Evolutionary conservation across 2,888 invertebrate species (phyloP), one percentile per base, ranked within the genome.

Genomic region (Heliconius ethilla): DNA sequence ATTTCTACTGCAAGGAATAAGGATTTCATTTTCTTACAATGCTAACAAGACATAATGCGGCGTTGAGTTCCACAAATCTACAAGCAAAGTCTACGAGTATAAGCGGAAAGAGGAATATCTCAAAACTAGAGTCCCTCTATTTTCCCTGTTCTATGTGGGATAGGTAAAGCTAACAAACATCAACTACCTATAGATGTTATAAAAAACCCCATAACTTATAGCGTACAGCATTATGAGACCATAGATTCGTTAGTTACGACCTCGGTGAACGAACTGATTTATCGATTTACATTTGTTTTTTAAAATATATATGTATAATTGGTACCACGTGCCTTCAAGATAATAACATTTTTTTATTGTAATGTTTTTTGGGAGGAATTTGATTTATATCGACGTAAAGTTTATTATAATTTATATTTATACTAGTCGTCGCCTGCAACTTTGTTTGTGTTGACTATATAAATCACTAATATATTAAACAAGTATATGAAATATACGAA

Each of bases 191-290:
- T 33, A 33, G 27, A 63, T 3, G 3, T 15, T 40, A 40, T 37
- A 76, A 40, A 70, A 79, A 76, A 70, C 29, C 9, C 75, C 75
- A 80, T 78, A 78, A 78, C 76, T 80, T 67, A 67, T 67, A 29
- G 18, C 65, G 18, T 9, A 65, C 74, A 67, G 15, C n/a, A 80
- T 78, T 72, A 80, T 69, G 70, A 37, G 33, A 72, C 59, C 74
- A 69, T 75, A 72, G 74, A 40, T 66, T 75, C 59, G 59, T 55
- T 65, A 70, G 70, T 62, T 78, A 75, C 75, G 63, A 67, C 59
- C 37, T 78, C 75, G 78, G 80, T 76, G 73, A 80, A 75, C 74
- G 80, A 78, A 78, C 80, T 76, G 33, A 40, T 76, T 72, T 75
- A 55, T 66, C 69, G 69, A 74, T 76, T 74, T 55, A 73, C 51